Conservation (phyloP, 1,140 invertebrate genomes). For the Sminthurides bifidus region DNA sequence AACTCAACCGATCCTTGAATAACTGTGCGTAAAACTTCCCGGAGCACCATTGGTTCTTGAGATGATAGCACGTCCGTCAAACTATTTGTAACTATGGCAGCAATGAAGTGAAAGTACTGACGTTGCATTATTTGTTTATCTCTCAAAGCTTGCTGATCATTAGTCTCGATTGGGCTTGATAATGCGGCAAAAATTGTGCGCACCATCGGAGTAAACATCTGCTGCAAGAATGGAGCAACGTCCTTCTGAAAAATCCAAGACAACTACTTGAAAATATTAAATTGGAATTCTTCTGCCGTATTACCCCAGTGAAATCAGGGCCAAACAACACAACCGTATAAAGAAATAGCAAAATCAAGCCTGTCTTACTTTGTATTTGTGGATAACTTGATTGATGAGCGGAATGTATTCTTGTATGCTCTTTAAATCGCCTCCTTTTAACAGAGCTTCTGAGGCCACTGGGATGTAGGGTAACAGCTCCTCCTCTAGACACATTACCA, state of each 20-base stretch:
- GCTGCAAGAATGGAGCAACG: slow-evolving; percentile 43
- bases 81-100: slow-evolving; percentile 42
- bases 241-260: slow-evolving; percentile 41
- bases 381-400: slow-evolving; percentile 47
- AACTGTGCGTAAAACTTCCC: slow-evolving; percentile 41
- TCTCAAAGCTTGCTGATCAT: slow-evolving; percentile 40
- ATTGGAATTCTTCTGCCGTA: background rate
- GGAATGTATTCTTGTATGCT: slow-evolving; percentile 48
- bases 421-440: slow-evolving; percentile 41
- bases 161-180: slow-evolving; percentile 38
- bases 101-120: slow-evolving; percentile 45
- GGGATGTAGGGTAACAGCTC: slow-evolving; percentile 48
- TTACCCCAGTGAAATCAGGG: no score
- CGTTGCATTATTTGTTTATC: slow-evolving; percentile 44
- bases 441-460: slow-evolving; percentile 40
- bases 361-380: slow-evolving; percentile 45
- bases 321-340: no score
- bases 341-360: no score
- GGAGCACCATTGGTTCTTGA: slow-evolving; percentile 35
- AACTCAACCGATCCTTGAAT: slow-evolving; percentile 45
- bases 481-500: slow-evolving; percentile 48
- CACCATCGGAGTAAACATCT: slow-evolving; percentile 45
- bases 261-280: slow-evolving; percentile 18
- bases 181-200: slow-evolving; percentile 41
- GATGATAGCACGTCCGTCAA: slow-evolving; percentile 41